These are phyloP conservation scores for Pristis pectinata DNA, from an alignment of 2,797 vertebrate genomes.

Conservation along the genomic window DNA sequence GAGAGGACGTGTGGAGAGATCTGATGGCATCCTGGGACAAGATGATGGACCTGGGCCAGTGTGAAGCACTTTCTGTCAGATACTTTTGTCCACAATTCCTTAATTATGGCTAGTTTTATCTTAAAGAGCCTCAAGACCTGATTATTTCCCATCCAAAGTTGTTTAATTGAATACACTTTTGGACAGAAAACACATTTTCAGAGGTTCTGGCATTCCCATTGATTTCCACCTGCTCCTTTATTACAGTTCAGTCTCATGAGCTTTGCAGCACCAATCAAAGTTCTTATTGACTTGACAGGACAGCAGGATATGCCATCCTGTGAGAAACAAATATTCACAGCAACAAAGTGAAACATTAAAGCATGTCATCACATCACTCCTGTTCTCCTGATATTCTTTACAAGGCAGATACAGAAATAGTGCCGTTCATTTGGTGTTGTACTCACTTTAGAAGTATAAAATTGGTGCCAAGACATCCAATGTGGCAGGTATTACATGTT, in stretches of 20 bases:
- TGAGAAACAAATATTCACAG: slow-evolving; percentile 5
- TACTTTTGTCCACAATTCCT: too few relatives aligned
- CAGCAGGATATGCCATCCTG: slow-evolving; percentile 22
- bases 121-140: neutral
- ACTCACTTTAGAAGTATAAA: neutral
- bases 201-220: neutral
- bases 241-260: neutral
- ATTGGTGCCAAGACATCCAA: neutral
- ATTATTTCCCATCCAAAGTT: neutral
- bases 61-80: neutral
- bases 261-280: slow-evolving; percentile 14
- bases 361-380: neutral
- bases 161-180: neutral
- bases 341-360: neutral
- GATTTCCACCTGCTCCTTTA: slow-evolving; percentile 2
- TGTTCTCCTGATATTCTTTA: neutral
- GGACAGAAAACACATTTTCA: neutral
- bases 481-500: neutral
- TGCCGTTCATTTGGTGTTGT: neutral
- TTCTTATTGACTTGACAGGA: neutral
- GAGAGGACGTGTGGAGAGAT: too few relatives aligned
- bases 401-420: neutral
- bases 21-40: neutral
- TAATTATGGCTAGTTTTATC: neutral
- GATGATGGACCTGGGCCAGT: neutral